These are phyloP conservation scores for Leptodactylus fuscus DNA, from an alignment of 2,113 vertebrate species.

Conservation along the genomic window DNA sequence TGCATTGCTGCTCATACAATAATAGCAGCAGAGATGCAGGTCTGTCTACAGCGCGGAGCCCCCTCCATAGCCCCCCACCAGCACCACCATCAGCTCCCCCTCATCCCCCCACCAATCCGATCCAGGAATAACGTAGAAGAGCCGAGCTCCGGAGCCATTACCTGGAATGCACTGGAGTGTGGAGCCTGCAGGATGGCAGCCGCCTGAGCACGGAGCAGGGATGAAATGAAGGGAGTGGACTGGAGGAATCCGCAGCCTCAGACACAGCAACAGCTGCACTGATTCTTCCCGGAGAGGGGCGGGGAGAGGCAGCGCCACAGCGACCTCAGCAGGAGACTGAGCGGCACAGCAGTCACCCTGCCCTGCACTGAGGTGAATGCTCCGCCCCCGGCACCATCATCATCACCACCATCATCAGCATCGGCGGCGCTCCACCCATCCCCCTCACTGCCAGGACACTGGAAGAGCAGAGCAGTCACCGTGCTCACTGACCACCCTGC, in stretches of 20 bases:
- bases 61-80: not conserved
- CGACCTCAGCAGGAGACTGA: conserved; percentile 29
- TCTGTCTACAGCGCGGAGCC: conserved; percentile 5
- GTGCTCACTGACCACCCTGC: too few relatives aligned
- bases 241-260: conserved; percentile 74
- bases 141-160: not conserved
- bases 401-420: not conserved
- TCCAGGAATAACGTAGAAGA: not conserved
- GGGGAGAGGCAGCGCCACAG: conserved; percentile 52
- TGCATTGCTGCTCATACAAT: not conserved
- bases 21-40: not conserved
- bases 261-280: conserved; percentile 69
- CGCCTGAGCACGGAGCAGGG: conserved; percentile 56
- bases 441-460: not conserved
- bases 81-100: conserved; percentile 62
- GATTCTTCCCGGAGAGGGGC: conserved; percentile 72
- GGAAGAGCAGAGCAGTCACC: too few relatives aligned
- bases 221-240: conserved; percentile 71
- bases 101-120: not conserved
- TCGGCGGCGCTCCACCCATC: not conserved
- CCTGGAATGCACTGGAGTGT: conserved; percentile 43
- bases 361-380: not conserved
- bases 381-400: not conserved
- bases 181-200: conserved; percentile 31
- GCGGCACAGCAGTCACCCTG: not conserved